phyloP scores from a whole-genome alignment of 2,113 vertebrate genomes.

The Leptosomus discolor region DNA sequence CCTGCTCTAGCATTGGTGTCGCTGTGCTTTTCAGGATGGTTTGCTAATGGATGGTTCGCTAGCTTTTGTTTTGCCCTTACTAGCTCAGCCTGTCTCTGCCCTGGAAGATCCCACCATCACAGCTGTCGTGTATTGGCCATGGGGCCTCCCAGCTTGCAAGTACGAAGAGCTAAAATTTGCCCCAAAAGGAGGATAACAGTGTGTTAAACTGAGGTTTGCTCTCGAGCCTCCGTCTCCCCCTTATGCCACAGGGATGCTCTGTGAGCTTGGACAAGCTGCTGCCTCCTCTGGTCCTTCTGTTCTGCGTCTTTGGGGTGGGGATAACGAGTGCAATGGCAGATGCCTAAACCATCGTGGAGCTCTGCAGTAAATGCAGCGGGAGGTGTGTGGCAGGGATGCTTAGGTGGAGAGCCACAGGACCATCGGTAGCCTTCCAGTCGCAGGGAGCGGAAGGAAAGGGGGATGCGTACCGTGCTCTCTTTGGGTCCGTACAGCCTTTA shows the following conservation, averaged over 20 bases:
- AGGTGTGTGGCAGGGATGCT: fast-evolving
- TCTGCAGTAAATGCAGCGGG: fast-evolving
- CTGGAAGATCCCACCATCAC: neutral
- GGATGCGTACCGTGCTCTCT: fast-evolving
- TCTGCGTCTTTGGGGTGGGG: fast-evolving
- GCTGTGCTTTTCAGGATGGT: neutral
- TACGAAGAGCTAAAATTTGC: neutral
- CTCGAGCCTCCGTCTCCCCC: neutral
- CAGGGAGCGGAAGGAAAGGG: neutral
- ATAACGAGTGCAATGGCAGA: fast-evolving
- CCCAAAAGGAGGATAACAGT: neutral
- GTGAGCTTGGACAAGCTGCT: neutral
- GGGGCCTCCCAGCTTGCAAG: neutral
- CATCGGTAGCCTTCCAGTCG: fast-evolving
- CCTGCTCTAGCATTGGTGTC: fast-evolving
- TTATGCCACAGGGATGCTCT: neutral
- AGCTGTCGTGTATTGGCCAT: neutral
- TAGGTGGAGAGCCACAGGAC: fast-evolving
- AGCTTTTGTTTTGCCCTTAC: neutral
- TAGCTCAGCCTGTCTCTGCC: neutral
- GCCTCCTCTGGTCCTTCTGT: neutral
- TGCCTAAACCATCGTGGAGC: fast-evolving
- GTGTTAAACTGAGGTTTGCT: neutral
- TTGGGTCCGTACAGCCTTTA: neutral
- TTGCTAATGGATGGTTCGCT: neutral